Percentiles rank a stretch among this genome's conserved stretches.
Conservation (phyloP, 2,888 invertebrate genomes). For the Vannuccia rotundouncinata region DNA sequence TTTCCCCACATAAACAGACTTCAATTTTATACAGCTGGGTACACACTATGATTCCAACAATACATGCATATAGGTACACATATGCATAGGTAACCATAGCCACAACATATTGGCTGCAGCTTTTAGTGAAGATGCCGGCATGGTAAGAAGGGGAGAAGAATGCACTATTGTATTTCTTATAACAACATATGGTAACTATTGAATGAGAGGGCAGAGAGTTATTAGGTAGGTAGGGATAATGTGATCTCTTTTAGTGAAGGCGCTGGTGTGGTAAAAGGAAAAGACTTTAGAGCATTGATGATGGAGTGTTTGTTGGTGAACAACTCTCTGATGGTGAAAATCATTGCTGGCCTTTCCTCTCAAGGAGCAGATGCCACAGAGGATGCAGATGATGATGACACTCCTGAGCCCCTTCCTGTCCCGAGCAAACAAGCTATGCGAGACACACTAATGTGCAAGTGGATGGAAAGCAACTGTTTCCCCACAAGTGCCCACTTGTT, state of each 20-base stretch:
- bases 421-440: neutral
- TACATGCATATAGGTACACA: neutral
- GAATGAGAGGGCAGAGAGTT: neutral
- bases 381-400: no score
- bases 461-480: neutral
- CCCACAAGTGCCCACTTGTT: neutral
- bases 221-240: neutral
- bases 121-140: neutral
- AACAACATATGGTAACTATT: neutral
- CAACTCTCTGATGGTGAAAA: neutral
- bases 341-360: neutral
- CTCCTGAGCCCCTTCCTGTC: neutral
- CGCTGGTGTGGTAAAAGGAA: neutral
- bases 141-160: neutral
- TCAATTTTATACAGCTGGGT: neutral
- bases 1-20: neutral
- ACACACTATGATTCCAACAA: neutral
- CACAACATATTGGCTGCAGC: neutral
- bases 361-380: neutral
- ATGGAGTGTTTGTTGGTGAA: neutral
- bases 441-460: neutral
- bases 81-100: slow-evolving; percentile 4
- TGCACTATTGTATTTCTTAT: neutral
- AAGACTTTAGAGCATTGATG: no score
- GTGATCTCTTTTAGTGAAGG: neutral